Base-by-base conservation (phyloP, 2,888 invertebrate species). In the Erannis defoliaria region DNA sequence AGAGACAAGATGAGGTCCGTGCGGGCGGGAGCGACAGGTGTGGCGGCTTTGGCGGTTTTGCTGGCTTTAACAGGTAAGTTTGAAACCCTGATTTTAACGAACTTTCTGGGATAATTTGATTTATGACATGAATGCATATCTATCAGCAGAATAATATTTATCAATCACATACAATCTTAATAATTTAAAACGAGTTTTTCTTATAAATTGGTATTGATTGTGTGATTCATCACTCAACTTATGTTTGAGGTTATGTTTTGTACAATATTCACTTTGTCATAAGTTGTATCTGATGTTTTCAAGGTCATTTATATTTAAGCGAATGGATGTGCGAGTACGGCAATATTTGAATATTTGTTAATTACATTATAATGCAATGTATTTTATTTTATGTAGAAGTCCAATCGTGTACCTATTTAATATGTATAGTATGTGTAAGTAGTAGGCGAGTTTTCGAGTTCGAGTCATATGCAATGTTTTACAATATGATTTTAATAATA, bases 61-160 rank as follows among this genome's bases (percentile, higher is more conserved):
- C 85, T 91, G 81, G 88, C 84, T 75, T 79, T 91, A 86, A 81
- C 93, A 93, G 93, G 93, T 93, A 91, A 83, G 71, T 79, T 84
- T 74, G 64, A 42, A 69, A 70, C 70, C 60, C 72, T 46, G 45
- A 56, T 70, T 66, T 73, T 64, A 61, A 61, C 58, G 62, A 63
- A 29, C 55, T 55, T 58, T 53, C 51, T 33, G 43, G 19, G 14
- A 14, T 49, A 12, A 9, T 33, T 12, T 49, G 4, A n/a, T 38
- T n/a, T 1, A 31, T 31, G 42, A 19, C 1, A 38, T 8, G 3
- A 38, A 38, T 19, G 38, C 5, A 42, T 42, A 0, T 6, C 5
- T n/a, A 40, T 37, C 9, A n/a, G 0, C 10, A 1, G 3, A 19
- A 21, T 18, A 6, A 21, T 21, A 42, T 5, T 12, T 10, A 5